Evolutionary conservation across 1,140 invertebrate genomes (phyloP), one percentile per base, ranked within the genome.

Genomic region (Choristoneura fumiferana): DNA sequence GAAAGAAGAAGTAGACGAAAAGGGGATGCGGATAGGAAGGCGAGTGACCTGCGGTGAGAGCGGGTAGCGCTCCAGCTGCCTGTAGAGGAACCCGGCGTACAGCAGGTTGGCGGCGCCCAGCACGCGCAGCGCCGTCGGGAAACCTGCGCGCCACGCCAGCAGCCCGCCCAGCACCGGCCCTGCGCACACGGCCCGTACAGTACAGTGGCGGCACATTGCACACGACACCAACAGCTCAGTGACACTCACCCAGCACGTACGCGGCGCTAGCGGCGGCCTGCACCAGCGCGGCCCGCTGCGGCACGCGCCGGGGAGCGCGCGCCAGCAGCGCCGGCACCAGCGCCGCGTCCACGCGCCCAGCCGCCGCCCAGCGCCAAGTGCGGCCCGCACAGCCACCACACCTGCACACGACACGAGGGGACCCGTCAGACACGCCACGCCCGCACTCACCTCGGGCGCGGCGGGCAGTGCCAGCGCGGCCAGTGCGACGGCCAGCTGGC

Each of bases 291-390:
- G 83, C 83, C 9, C 66, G 63, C 39, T 65, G 71, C 12, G 73
- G 78, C 17, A 73, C 57, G 29, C 62, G 58, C 1, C 40, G 55
- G 15, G 38, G 60, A 5, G 58, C 56, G 5, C 68, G 69, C n/a
- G 61, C 49, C 61, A 71, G 54, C 52, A 76, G 68, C 57, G 78
- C 76, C 9, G 82, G 80, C 52, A 81, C 70, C 52, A 83, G 67
- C 33, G 81, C 81, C 22, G 80, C 81, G 63, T 84, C 81, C 71
- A 45, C 17, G 78, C 81, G 57, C 84, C 84, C 57, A 87, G 71
- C 18, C 81, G 4, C 37, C 56, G 15, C 81, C 81, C 57, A 81
- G 60, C 15, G 52, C 55, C 39, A 57, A 2, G 38, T 39, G 1
- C 8, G 38, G 38, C 38, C 3, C 1, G 9, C 12, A 37, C n/a